A percentile compares a stretch with the other conserved stretches of the same genome.
phyloP scores from a whole-genome alignment of 2,797 vertebrate genomes.

The Pseudochirops cupreus region DNA sequence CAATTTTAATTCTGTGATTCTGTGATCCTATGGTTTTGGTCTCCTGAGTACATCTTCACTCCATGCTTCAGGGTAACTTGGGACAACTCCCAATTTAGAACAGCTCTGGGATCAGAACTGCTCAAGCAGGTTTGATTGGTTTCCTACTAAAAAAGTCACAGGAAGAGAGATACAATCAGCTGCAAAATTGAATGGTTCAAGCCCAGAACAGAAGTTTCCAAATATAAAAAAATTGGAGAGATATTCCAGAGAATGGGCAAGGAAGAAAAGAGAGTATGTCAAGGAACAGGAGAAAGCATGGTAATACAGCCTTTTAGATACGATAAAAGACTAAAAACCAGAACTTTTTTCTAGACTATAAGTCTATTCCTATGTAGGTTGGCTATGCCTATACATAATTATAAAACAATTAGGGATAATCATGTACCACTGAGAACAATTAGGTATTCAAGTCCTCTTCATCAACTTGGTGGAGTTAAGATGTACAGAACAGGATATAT shows the following conservation, averaged over 20 bases:
- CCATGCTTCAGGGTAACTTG: neutral
- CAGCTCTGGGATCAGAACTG: neutral
- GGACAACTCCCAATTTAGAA: neutral
- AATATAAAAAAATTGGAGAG: neutral
- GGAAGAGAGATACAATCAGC: neutral
- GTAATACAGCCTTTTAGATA: neutral
- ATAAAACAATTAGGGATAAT: neutral
- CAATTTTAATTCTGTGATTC: neutral
- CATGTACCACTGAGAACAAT: neutral
- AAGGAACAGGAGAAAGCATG: neutral
- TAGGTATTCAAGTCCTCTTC: neutral
- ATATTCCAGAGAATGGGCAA: neutral
- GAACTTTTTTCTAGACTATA: neutral
- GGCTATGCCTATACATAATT: neutral
- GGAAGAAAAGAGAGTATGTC: neutral
- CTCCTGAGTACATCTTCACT: neutral
- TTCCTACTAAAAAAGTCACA: neutral
- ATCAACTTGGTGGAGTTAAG: neutral
- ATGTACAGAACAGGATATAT: neutral
- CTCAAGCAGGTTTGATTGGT: neutral
- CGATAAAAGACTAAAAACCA: neutral
- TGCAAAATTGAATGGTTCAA: neutral
- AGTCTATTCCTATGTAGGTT: neutral
- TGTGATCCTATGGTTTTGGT: neutral
- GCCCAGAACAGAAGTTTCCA: neutral